Evolutionary conservation across 2,888 invertebrate species (phyloP).

Genomic region (Megastigmus dorsalis): DNA sequence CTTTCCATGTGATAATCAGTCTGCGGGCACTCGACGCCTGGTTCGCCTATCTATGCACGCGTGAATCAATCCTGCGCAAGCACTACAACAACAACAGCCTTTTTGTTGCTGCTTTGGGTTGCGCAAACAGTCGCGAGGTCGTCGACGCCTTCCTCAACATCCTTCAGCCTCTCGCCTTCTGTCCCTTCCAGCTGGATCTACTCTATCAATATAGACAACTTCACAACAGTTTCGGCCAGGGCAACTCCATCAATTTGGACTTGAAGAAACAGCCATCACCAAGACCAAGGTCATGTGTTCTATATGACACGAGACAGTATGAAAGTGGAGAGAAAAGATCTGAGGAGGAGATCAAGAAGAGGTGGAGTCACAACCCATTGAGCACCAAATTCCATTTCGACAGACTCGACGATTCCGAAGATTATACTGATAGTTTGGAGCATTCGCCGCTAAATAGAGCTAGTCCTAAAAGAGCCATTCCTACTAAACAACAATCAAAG

Average conservation of each 20-base stretch:
- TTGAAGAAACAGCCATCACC: constrained; percentile 59
- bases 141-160: constrained; percentile 86
- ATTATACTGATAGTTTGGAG: constrained; percentile 85
- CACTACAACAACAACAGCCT: constrained; percentile 87
- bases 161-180: constrained; percentile 85
- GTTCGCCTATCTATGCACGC: constrained; percentile 89
- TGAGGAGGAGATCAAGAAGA: constrained; percentile 77
- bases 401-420: constrained; percentile 81
- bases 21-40: constrained; percentile 92
- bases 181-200: constrained; percentile 88
- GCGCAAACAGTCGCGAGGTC: constrained; percentile 75
- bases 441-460: constrained; percentile 73
- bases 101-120: constrained; percentile 78
- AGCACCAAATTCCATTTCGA: constrained; percentile 85
- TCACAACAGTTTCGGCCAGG: constrained; percentile 84
- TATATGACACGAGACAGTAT: constrained; percentile 75
- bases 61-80: constrained; percentile 87
- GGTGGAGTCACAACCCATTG: constrained; percentile 82
- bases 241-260: constrained; percentile 44
- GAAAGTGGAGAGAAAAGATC: constrained; percentile 75
- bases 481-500: constrained; percentile 35
- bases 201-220: constrained; percentile 86
- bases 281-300: constrained; percentile 84
- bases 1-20: constrained; percentile 71
- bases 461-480: constrained; percentile 41